Evolutionary conservation across 2,113 vertebrate species (phyloP), one percentile per base, ranked within the genome.

Genomic region (Daboia siamensis): DNA sequence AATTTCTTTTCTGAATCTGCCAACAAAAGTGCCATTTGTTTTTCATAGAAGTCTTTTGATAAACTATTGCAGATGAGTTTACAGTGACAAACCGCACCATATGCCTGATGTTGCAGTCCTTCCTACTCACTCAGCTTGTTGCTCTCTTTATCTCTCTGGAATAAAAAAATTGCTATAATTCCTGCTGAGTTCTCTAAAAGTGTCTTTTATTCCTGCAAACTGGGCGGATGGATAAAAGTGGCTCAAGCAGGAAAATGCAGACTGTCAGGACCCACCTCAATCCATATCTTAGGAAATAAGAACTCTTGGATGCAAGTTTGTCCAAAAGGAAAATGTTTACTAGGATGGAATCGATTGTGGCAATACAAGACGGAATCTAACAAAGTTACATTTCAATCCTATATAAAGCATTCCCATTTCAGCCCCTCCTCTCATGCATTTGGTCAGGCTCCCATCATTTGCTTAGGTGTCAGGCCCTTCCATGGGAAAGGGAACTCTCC

Each of bases 141-240:
- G 90, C 94, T 80, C 51, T 94, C 29, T 90, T 84, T 92, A 61
- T 56, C 87, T 91, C 87, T 91, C 84, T 87, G 56, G 55, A 91
- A 91, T 94, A 92, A 94, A 92, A 91, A 91, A 91, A 94, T 85
- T 15, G 89, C 55, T 64, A 44, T 89, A 94, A 90, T 94, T 64
- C 13, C 26, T 92, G 89, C 87, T 93, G 90, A 91, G 23, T 93
- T 80, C 51, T 86, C 52, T 90, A 86, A 93, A 94, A 94, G 93
- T 89, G n/a, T 87, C 12, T 80, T 87, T 64, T 51, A 57, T 93
- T 52, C 54, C 52, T 91, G 54, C 51, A 93, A 86, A 89, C 89
- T 91, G 57, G 57, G 80, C 33, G 56, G 39, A 54, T 90, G 26
- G 74, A 33, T 92, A 90, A 55, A 93, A 90, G 74, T 90, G 90